Evolutionary conservation across 2,888 invertebrate genomes (phyloP), one percentile per base, ranked within the genome.

Genomic region (Pyralis farinalis): DNA sequence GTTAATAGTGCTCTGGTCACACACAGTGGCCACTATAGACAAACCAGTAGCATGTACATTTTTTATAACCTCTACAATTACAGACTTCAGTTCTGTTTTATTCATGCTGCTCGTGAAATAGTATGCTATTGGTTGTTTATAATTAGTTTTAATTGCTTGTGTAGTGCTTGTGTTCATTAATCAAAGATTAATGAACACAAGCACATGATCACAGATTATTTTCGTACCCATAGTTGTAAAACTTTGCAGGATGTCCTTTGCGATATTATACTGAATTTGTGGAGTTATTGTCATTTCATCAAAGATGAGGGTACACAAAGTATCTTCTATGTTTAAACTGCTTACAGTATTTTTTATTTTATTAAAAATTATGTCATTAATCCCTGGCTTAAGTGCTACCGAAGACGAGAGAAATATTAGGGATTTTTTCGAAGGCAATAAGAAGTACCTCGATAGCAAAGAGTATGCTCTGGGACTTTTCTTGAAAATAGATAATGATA

Each of bases 161-260:
- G n/a, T n/a, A n/a, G n/a, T n/a, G n/a, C n/a, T n/a, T n/a, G n/a
- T n/a, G n/a, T n/a, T n/a, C n/a, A n/a, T n/a, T n/a, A n/a, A n/a
- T n/a, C n/a, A n/a, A n/a, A n/a, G n/a, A 0, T 58, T 40, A 55
- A 59, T 58, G 35, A 57, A 62, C 0, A 57, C 53, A 11, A 59
- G 32, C 1, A 34, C 56, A 38, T 52, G 54, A 30, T 55, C 25
- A 11, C 10, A 47, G 1, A 50, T 50, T 32, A 12, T 10, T 7
- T 16, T 16, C 1, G n/a, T 16, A 8, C 16, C 8, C 22, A 30
- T 16, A 29, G 7, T 16, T 6, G 41, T 10, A 21, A 42, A 42
- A 1, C 41, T 28, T 28, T 47, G 25, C 1, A 55, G 10, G 22
- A 28, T 7, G 29, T 54, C 49, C 22, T 44, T 47, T 21, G 31